A percentile compares a stretch with the other conserved stretches of the same genome.
phyloP scores from a whole-genome alignment of 2,888 invertebrate species.

The Lasius fuliginosus region DNA sequence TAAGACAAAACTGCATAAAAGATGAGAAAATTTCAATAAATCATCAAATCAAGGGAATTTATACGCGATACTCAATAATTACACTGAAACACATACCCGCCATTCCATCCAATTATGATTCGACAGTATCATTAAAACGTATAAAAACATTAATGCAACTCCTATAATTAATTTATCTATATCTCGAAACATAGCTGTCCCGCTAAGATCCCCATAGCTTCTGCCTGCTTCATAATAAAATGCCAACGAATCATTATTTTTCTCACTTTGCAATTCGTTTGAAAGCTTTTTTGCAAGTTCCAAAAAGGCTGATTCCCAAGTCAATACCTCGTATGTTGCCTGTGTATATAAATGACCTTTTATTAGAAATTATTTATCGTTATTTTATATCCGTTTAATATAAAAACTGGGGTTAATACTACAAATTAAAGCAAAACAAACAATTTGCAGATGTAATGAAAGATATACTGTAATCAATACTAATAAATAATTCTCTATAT shows the following conservation, averaged over 20 bases:
- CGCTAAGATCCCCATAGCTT: conserved; percentile 93
- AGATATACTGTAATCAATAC: background rate
- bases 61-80: background rate
- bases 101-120: conserved; percentile 92
- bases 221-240: conserved; percentile 83
- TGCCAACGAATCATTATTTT: conserved; percentile 63
- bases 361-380: background rate
- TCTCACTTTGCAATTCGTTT: conserved; percentile 60
- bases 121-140: conserved; percentile 91
- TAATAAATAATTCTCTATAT: background rate
- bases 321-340: conserved; percentile 82
- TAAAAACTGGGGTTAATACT: background rate
- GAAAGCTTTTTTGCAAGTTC: conserved; percentile 74
- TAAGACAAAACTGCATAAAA: conserved; percentile 88
- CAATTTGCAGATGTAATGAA: background rate
- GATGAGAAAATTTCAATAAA: background rate
- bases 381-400: conserved; percentile 19
- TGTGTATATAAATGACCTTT: conserved; percentile 61
- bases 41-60: background rate
- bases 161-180: conserved; percentile 90
- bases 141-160: conserved; percentile 91
- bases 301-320: conserved; percentile 82
- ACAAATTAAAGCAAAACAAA: background rate
- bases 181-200: conserved; percentile 91
- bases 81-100: conserved; percentile 87